These are phyloP conservation scores for Dendrolimus punctatus DNA, from an alignment of 1,140 invertebrate species.

Conservation along the genomic window DNA sequence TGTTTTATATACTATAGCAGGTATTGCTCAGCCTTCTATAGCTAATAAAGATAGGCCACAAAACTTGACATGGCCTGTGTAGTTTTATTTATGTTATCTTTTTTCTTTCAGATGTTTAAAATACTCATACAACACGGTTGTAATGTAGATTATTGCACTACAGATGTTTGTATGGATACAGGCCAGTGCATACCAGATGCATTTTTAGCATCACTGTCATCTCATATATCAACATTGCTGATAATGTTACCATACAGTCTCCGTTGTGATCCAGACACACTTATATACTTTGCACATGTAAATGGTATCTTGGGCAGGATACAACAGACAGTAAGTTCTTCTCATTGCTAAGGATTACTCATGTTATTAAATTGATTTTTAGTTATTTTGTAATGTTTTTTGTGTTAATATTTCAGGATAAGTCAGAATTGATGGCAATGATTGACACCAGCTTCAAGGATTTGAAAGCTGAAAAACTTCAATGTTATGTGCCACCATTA, in stretches of 20 bases:
- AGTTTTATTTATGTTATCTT: neutral
- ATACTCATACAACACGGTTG: constrained; percentile 55
- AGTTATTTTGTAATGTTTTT: constrained; percentile 5
- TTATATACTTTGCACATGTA: constrained; percentile 32
- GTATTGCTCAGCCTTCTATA: too few species aligned
- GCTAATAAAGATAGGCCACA: too few species aligned
- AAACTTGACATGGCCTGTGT: too few species aligned
- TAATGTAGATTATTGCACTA: constrained; percentile 62
- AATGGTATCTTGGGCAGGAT: constrained; percentile 32
- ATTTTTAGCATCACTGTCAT: constrained; percentile 46
- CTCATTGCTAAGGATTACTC: constrained; percentile 4
- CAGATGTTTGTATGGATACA: constrained; percentile 7
- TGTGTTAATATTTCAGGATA: constrained; percentile 32
- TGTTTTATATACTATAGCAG: too few species aligned
- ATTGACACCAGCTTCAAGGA: constrained; percentile 23
- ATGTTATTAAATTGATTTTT: constrained; percentile 3
- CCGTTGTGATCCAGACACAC: constrained; percentile 44
- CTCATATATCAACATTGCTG: constrained; percentile 33
- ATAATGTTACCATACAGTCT: constrained; percentile 52
- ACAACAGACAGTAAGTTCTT: constrained; percentile 33
- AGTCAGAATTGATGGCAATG: constrained; percentile 31
- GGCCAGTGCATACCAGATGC: constrained; percentile 49
- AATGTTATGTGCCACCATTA: constrained; percentile 29
- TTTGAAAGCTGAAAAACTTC: constrained; percentile 22
- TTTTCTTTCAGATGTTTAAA: constrained; percentile 53